Percentiles rank a stretch among this genome's conserved stretches.
phyloP scores from a whole-genome alignment of 2,797 vertebrate genomes.

The Eulemur mongoz region DNA sequence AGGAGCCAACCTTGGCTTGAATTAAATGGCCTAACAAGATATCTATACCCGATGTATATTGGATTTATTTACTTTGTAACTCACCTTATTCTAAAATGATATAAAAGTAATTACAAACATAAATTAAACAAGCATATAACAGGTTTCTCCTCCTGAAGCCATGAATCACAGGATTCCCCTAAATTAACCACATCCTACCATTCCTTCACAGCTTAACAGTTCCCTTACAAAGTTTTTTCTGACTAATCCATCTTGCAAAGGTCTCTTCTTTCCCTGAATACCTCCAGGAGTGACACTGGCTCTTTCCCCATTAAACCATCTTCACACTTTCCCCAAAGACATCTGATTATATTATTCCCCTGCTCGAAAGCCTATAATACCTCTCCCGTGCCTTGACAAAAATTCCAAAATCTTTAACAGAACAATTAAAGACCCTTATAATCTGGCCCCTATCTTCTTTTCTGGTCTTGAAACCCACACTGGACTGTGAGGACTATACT shows the following conservation, averaged over 20 bases:
- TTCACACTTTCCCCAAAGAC: background rate
- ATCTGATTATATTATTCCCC: background rate
- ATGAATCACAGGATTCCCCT: background rate
- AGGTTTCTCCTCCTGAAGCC: background rate
- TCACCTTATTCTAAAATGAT: background rate
- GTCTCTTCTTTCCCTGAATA: background rate
- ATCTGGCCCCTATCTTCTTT: background rate
- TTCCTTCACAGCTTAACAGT: slow-evolving; percentile 17
- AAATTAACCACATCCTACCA: background rate
- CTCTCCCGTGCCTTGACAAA: background rate
- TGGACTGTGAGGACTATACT: background rate
- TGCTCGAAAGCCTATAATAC: background rate
- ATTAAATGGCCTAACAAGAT: background rate
- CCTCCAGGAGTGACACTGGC: background rate
- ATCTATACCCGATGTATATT: background rate
- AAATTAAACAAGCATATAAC: background rate
- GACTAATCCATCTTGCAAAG: background rate
- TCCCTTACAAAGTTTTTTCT: slow-evolving; percentile 23
- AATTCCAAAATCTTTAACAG: background rate
- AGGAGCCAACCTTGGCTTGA: background rate
- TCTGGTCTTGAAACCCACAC: background rate
- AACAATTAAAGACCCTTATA: background rate
- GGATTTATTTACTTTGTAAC: slow-evolving; percentile 11
- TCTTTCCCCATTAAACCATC: slow-evolving; percentile 8
- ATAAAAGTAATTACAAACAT: background rate